Evolutionary conservation across 1,140 invertebrate species (phyloP), one percentile per base, ranked within the genome.

Genomic region (Mylabris phalerata): DNA sequence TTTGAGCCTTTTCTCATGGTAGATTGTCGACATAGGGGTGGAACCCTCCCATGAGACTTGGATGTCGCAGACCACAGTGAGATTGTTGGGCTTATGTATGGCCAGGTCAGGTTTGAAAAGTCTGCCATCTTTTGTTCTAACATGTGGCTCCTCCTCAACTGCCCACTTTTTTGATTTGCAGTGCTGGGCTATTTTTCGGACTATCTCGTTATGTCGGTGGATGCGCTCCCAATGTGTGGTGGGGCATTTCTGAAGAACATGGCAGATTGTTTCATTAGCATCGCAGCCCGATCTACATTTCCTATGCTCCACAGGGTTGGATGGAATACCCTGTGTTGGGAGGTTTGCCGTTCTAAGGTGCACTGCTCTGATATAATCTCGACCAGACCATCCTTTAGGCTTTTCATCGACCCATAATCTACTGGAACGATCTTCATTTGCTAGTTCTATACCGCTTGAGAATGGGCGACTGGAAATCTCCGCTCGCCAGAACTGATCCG

Each of bases 311-410:
- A 19, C 19, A 19, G 19, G 19, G 1, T 19, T 19, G 19, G 19
- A 19, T 19, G 19, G 19, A 19, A 19, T 19, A 19, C 19, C 19
- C 11, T n/a, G 25, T 4, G 64, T 65, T 4, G 64, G 58, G 2
- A 66, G 52, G 13, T 61, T 60, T 3, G 40, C 48, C 9, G 59
- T 63, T 3, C 64, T 41, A 0, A 63, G 59, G 39, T 66, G 64
- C 2, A 63, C 45, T 2, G 59, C 62, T 32, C 50, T 48, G n/a
- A 61, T 51, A 38, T 48, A 62, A 24, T 65, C 63, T 5, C 57
- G 11, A 2, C 50, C 61, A 3, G 55, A 48, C 57, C 61, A 63
- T 4, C 64, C 59, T 5, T 6, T 4, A 0, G 59, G 64, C 9
- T 7, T 49, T 1, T 43, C 10, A 4, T 5, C 25, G 5, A 62